phyloP scores from a whole-genome alignment of 2,797 vertebrate species.

The Philypnodon macrostomus region DNA sequence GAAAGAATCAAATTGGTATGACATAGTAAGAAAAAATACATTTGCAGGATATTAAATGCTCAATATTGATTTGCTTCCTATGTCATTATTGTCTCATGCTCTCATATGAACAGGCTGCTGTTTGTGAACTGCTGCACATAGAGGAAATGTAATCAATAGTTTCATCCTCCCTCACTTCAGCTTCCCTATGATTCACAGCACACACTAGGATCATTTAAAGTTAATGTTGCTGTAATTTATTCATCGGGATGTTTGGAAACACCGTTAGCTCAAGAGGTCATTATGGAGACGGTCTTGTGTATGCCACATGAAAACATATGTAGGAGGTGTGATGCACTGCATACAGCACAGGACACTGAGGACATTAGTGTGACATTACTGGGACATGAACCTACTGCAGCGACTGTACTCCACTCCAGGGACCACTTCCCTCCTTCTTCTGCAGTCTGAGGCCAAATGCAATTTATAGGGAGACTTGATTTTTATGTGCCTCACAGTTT shows the following conservation, averaged over 20 bases:
- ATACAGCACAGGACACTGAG: neutral
- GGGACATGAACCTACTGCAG: slow-evolving; percentile 14
- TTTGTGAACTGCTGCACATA: slow-evolving; percentile 41
- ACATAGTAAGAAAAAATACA: slow-evolving; percentile 39
- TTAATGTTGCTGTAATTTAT: neutral
- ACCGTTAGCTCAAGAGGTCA: neutral
- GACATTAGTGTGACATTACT: slow-evolving; percentile 10
- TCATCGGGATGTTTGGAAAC: neutral
- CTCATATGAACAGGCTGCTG: slow-evolving; percentile 33
- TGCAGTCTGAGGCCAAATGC: neutral
- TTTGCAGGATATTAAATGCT: slow-evolving; percentile 48
- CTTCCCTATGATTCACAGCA: neutral
- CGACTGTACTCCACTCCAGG: slow-evolving; percentile 6
- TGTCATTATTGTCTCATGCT: slow-evolving; percentile 42
- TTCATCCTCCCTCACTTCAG: slow-evolving; percentile 17
- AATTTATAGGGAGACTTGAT: neutral
- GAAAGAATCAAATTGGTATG: slow-evolving; percentile 42
- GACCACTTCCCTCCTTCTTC: slow-evolving; percentile 1
- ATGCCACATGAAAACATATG: neutral
- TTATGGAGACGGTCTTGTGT: neutral
- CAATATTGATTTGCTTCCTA: slow-evolving; percentile 22
- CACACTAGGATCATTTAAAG: neutral
- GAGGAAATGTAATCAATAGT: slow-evolving; percentile 42
- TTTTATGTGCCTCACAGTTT: neutral
- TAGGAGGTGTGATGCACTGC: neutral